Base-by-base conservation (phyloP, 92 coral and sea anemone species). In the Scolanthus callimorphus region DNA sequence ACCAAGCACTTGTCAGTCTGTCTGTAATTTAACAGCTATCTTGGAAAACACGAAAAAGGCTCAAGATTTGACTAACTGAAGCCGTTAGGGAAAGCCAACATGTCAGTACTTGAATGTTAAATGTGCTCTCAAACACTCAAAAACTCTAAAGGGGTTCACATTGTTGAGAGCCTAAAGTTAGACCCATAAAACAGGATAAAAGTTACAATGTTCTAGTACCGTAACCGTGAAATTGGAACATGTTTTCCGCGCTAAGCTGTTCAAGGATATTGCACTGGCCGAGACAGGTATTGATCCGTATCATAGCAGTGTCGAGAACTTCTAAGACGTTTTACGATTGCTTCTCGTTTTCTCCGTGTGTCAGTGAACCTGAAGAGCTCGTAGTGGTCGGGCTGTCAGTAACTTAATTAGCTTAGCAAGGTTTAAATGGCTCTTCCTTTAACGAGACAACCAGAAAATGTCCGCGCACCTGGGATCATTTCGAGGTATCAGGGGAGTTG, bases 401-500 rank as follows among this genome's bases (percentile, higher is more conserved):
- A 55, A 51, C 51, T 53, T 62, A 66, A 66, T 66, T 66, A 66
- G 73, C 73, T 48, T 66, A 66, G 62, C 51, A 44, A 6, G n/a
- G 15, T 34, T 6, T 34, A 51, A 66, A 66, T 66, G 73, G 54
- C 73, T 51, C 73, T 59, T 66, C 26, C n/a, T n/a, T 66, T 51
- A 46, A 52, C 50, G 39, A 41, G 52, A 43, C 44, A 64, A 64
- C 20, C 51, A 41, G 47, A 31, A n/a, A 66, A 66, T 27, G 26
- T 53, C 17, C 54, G 51, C 46, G 62, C 73, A 66, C 73, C 73
- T 66, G 73, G 73, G 54, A 66, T 66, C 73, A 66, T 66, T 66
- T 34, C 37, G 21, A 19, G 54, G 54, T 62, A 57, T 39, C 52
- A 26, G 31, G 39, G 41, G 62, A n/a, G n/a, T n/a, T n/a, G n/a